These are phyloP conservation scores for Chesias legatella DNA, from an alignment of 2,888 invertebrate genomes.

Conservation along the genomic window DNA sequence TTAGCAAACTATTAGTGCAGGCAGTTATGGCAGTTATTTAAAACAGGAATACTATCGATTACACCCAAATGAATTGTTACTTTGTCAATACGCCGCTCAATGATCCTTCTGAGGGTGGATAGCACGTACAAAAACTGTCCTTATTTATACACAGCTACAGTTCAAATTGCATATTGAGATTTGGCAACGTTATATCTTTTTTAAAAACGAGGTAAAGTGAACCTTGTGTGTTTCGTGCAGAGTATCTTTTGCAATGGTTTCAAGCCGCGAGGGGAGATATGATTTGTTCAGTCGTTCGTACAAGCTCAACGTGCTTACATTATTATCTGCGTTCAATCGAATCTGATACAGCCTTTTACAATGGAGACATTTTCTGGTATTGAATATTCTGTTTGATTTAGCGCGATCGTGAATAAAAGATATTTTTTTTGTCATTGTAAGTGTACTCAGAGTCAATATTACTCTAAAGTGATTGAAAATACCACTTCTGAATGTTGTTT, in stretches of 20 bases:
- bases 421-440: too few species aligned
- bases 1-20: slow-evolving; percentile 10
- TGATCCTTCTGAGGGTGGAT: slow-evolving; percentile 17
- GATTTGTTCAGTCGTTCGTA: slow-evolving; percentile 26
- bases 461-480: too few species aligned
- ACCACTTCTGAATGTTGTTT: too few species aligned
- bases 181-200: not conserved
- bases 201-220: not conserved
- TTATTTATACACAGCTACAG: slow-evolving; percentile 6
- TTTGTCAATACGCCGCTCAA: slow-evolving; percentile 25
- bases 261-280: slow-evolving; percentile 6
- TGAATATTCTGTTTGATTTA: too few species aligned
- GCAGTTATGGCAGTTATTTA: slow-evolving; percentile 21
- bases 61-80: slow-evolving; percentile 24
- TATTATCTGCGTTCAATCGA: slow-evolving; percentile 4
- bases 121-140: slow-evolving; percentile 9
- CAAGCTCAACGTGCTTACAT: slow-evolving; percentile 11
- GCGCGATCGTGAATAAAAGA: too few species aligned
- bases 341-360: not conserved
- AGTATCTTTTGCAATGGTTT: too few species aligned
- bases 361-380: not conserved
- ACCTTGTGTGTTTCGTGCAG: not conserved
- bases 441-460: too few species aligned
- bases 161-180: slow-evolving; percentile 6
- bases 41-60: slow-evolving; percentile 11